Percentiles rank a stretch among this genome's conserved stretches.
Conservation (phyloP, 1,140 invertebrate species). For the Carcinoscorpius rotundicauda region DNA sequence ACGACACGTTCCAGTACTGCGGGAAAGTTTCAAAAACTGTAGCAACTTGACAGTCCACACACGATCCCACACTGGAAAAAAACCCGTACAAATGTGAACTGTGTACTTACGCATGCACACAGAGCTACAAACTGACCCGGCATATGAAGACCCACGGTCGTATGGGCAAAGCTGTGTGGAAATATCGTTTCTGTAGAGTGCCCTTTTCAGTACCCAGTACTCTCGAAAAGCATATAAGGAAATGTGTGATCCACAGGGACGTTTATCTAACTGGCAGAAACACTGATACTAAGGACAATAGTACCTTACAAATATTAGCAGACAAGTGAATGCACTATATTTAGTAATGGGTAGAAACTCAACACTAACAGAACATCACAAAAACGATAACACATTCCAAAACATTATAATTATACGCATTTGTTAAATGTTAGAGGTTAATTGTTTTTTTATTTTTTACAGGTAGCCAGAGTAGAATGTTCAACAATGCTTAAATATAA, state of each 20-base stretch:
- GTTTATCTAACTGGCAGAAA: neutral
- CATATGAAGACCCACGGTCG: conserved; percentile 62
- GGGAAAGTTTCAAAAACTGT: conserved; percentile 98
- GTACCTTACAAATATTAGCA: too few relatives aligned
- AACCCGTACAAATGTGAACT: conserved; percentile 49
- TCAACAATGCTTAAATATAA: too few relatives aligned
- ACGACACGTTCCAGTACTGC: conserved; percentile 96
- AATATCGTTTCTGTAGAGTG: conserved; percentile 44
- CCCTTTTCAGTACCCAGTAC: conserved; percentile 45
- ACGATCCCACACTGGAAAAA: conserved; percentile 55
- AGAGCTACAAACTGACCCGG: conserved; percentile 61
- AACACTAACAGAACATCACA: conserved; percentile 22
- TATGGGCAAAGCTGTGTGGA: conserved; percentile 40
- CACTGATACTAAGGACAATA: too few relatives aligned
- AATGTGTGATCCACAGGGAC: conserved; percentile 34
- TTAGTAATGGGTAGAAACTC: too few relatives aligned
- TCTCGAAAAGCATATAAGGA: conserved; percentile 46
- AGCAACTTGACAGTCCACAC: conserved; percentile 94
- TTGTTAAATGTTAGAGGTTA: too few relatives aligned
- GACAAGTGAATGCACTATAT: too few relatives aligned
- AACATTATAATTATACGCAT: too few relatives aligned
- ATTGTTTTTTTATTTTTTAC: too few relatives aligned
- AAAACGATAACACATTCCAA: too few relatives aligned
- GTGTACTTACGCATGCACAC: conserved; percentile 42
- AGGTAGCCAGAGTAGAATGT: too few relatives aligned